These are phyloP conservation scores for Metaphire vulgaris DNA, from an alignment of 1,140 invertebrate genomes.

Conservation along the genomic window DNA sequence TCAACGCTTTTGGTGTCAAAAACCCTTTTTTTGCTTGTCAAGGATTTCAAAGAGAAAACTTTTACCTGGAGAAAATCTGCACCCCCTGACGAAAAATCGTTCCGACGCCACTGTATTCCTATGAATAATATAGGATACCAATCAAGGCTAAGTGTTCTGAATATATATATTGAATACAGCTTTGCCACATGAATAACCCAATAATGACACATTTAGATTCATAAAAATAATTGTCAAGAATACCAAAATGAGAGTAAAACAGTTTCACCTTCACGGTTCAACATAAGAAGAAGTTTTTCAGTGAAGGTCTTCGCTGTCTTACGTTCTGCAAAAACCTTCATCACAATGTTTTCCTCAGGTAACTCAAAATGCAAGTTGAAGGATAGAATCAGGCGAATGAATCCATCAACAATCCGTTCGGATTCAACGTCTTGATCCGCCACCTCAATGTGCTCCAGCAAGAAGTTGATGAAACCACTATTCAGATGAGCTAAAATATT, in stretches of 20 bases:
- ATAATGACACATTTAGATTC: too few relatives aligned
- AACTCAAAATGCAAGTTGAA: conserved; percentile 77
- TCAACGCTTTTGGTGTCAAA: too few relatives aligned
- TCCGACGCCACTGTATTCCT: too few relatives aligned
- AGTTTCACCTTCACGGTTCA: conserved; percentile 77
- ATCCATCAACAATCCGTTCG: conserved; percentile 72
- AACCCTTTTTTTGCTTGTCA: too few relatives aligned
- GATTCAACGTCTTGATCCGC: conserved; percentile 60
- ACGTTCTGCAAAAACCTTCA: conserved; percentile 65
- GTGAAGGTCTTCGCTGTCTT: conserved; percentile 75
- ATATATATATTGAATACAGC: too few relatives aligned
- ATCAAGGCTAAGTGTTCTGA: too few relatives aligned
- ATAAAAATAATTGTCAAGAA: too few relatives aligned
- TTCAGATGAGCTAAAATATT: conserved; percentile 67
- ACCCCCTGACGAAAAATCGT: too few relatives aligned
- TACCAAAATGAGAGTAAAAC: not conserved
- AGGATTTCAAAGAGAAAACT: too few relatives aligned
- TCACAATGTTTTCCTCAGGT: conserved; percentile 64
- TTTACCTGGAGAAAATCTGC: too few relatives aligned
- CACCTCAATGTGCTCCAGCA: conserved; percentile 72
- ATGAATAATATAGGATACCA: too few relatives aligned
- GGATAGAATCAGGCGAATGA: conserved; percentile 73
- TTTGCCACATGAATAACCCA: too few relatives aligned
- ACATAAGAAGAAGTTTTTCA: conserved; percentile 74
- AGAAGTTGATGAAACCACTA: conserved; percentile 67